Conservation (phyloP, 2,888 invertebrate genomes). For the Thalpophila matura region DNA sequence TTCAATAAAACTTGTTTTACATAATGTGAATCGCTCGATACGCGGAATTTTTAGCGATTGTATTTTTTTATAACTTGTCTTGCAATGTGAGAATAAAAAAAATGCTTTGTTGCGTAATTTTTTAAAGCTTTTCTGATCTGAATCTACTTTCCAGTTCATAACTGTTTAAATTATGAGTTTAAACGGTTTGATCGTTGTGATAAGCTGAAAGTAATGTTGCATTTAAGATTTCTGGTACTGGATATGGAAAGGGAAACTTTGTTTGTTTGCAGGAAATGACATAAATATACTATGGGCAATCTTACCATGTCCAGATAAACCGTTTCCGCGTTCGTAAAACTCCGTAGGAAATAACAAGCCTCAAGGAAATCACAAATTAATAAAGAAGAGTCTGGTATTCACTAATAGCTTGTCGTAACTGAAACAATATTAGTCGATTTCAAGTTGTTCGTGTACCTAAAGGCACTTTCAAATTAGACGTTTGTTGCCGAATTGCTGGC, state of each 20-base stretch:
- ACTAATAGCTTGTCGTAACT: background rate
- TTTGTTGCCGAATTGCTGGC: no score
- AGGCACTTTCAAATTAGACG: no score
- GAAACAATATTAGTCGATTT: background rate
- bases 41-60: constrained; percentile 2
- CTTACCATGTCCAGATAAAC: background rate
- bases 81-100: background rate
- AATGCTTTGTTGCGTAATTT: constrained; percentile 29
- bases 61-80: constrained; percentile 6
- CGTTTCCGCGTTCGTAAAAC: background rate
- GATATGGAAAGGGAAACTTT: constrained; percentile 40
- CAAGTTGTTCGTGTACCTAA: background rate
- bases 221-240: constrained; percentile 19
- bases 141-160: constrained; percentile 42
- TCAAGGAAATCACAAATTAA: background rate
- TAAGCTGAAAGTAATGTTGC: constrained; percentile 32
- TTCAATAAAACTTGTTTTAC: constrained; percentile 34
- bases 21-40: background rate
- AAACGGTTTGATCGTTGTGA: constrained; percentile 34
- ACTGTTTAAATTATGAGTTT: constrained; percentile 30
- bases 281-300: constrained; percentile 13
- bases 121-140: constrained; percentile 39
- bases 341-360: background rate
- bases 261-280: constrained; percentile 17
- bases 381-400: background rate